Conservation (phyloP, 2,113 vertebrate species). For the Indicator maculatus region DNA sequence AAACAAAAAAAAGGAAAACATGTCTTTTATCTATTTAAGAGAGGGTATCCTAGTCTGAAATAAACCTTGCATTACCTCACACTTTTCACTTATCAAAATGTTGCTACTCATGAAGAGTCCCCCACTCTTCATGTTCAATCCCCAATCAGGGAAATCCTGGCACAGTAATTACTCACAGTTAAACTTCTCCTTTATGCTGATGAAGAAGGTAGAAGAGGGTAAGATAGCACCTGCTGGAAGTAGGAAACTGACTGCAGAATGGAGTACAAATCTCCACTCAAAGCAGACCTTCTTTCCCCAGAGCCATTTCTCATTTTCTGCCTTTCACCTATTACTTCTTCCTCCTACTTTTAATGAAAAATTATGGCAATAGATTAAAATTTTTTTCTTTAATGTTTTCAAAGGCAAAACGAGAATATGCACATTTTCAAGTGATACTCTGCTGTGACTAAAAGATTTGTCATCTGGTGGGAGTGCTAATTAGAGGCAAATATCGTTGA, state of each 20-base stretch:
- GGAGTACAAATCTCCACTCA: neutral
- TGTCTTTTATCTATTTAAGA: neutral
- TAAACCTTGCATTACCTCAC: neutral
- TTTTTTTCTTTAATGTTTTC: neutral
- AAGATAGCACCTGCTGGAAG: neutral
- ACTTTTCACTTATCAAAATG: neutral
- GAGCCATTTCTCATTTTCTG: neutral
- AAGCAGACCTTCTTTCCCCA: neutral
- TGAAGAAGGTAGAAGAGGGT: neutral
- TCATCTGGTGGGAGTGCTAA: slow-evolving; percentile 32
- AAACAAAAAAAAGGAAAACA: neutral
- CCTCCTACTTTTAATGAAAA: neutral
- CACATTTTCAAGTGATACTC: neutral
- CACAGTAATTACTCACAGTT: neutral
- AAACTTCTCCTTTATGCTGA: neutral
- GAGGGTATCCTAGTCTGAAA: neutral
- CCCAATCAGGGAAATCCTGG: neutral
- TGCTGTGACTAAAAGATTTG: slow-evolving; percentile 16
- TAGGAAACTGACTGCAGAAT: neutral
- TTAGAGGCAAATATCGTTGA: slow-evolving; percentile 43
- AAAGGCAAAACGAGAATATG: neutral
- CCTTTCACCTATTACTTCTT: neutral
- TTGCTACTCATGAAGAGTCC: neutral
- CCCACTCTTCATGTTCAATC: neutral
- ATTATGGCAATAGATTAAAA: neutral